Evolutionary conservation across 2,888 invertebrate species (phyloP).

Genomic region (Coleophora deauratella): DNA sequence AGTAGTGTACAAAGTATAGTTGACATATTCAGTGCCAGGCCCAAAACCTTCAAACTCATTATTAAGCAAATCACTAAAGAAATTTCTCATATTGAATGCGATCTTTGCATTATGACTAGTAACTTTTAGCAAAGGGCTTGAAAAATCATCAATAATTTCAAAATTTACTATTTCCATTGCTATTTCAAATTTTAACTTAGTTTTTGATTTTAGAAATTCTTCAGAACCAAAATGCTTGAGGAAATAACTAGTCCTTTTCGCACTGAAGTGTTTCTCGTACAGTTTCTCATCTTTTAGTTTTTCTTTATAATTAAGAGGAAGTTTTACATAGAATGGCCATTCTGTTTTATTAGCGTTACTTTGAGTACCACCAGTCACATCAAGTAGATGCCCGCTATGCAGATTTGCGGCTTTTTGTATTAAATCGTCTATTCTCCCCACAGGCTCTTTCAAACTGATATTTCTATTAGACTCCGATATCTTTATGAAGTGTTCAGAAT

Average conservation of each 20-base stretch:
- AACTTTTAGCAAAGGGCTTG: slow-evolving; percentile 33
- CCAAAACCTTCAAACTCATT: slow-evolving; percentile 20
- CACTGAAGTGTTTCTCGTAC: slow-evolving; percentile 21
- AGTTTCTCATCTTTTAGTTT: slow-evolving; percentile 25
- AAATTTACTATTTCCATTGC: slow-evolving; percentile 31
- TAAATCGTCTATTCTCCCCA: slow-evolving; percentile 25
- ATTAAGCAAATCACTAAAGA: slow-evolving; percentile 39
- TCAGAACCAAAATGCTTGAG: slow-evolving; percentile 29
- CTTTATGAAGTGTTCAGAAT: slow-evolving; percentile 48
- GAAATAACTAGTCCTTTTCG: slow-evolving; percentile 27
- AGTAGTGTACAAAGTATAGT: slow-evolving; percentile 33
- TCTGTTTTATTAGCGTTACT: slow-evolving; percentile 8
- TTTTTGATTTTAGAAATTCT: slow-evolving; percentile 39
- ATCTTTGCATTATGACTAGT: slow-evolving; percentile 29
- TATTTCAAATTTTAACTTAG: slow-evolving; percentile 28
- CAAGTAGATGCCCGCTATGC: slow-evolving; percentile 31
- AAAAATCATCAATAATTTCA: slow-evolving; percentile 35
- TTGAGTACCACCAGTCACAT: slow-evolving; percentile 24
- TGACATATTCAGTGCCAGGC: slow-evolving; percentile 29
- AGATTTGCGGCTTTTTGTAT: slow-evolving; percentile 25
- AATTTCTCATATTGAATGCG: slow-evolving; percentile 39
- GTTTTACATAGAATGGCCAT: slow-evolving; percentile 37
- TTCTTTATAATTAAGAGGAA: slow-evolving; percentile 35
- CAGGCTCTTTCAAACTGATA: slow-evolving; percentile 23
- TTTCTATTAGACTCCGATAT: slow-evolving; percentile 17